phyloP scores from a whole-genome alignment of 2,113 vertebrate genomes.

The Callipepla squamata region DNA sequence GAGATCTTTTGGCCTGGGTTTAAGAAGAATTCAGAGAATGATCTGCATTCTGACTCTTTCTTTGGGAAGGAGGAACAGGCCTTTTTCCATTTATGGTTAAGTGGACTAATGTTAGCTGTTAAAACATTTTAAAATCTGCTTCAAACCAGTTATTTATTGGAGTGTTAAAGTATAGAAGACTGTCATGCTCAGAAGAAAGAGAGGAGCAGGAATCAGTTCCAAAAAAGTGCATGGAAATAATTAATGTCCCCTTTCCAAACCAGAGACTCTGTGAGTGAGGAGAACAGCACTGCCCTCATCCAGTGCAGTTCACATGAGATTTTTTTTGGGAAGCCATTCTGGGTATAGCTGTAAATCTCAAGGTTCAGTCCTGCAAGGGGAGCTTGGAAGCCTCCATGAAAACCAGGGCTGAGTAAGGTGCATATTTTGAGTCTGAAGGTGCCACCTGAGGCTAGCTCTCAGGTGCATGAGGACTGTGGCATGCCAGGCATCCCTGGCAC shows the following conservation, averaged over 20 bases:
- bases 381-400: neutral
- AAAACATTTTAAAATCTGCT: slow-evolving; percentile 32
- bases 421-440: neutral
- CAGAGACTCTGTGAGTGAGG: neutral
- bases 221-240: neutral
- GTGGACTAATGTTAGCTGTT: slow-evolving; percentile 4
- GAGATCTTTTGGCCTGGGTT: slow-evolving; percentile 38
- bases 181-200: neutral
- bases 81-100: slow-evolving; percentile 22
- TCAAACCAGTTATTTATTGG: neutral
- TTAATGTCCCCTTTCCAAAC: neutral
- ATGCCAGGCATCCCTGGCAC: neutral
- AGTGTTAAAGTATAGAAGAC: neutral
- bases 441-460: neutral
- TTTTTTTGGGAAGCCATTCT: neutral
- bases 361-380: neutral
- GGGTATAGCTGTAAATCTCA: neutral
- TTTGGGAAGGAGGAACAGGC: neutral
- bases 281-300: neutral
- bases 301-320: neutral
- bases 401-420: neutral
- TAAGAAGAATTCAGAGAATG: slow-evolving; percentile 29
- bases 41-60: neutral
- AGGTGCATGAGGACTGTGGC: neutral
- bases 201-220: neutral